These are phyloP conservation scores for Raja brachyura DNA, from an alignment of 2,113 vertebrate genomes.

Conservation along the genomic window DNA sequence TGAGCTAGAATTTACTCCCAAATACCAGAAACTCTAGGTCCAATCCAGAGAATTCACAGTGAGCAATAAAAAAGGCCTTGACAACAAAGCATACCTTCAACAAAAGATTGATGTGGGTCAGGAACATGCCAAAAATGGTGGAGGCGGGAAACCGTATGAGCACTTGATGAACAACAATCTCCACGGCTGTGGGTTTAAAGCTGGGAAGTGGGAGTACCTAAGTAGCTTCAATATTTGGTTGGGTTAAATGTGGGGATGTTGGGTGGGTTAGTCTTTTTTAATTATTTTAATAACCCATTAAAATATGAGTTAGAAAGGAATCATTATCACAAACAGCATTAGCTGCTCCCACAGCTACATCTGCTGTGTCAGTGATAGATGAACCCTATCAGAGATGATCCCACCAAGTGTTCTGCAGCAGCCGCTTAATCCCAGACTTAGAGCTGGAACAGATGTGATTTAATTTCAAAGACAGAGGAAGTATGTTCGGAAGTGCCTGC, in stretches of 20 bases:
- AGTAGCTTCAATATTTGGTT: background rate
- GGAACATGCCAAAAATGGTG: background rate
- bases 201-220: background rate
- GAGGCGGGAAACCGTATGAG: background rate
- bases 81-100: background rate
- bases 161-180: background rate
- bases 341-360: background rate
- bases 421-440: constrained; percentile 7
- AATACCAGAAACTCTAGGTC: too few relatives aligned
- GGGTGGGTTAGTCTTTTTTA: background rate
- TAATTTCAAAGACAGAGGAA: constrained; percentile 27
- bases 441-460: constrained; percentile 24
- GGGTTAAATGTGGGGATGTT: background rate
- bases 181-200: background rate
- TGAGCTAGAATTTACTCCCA: too few relatives aligned
- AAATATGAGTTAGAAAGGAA: background rate
- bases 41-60: too few relatives aligned
- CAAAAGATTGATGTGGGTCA: background rate
- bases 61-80: background rate
- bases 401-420: background rate
- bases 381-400: background rate
- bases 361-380: constrained; percentile 9
- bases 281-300: constrained; percentile 5
- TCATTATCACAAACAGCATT: constrained; percentile 13
- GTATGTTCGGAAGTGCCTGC: constrained; percentile 5